Evolutionary conservation across 2,888 invertebrate species (phyloP).

Genomic region (Drosophila robusta): DNA sequence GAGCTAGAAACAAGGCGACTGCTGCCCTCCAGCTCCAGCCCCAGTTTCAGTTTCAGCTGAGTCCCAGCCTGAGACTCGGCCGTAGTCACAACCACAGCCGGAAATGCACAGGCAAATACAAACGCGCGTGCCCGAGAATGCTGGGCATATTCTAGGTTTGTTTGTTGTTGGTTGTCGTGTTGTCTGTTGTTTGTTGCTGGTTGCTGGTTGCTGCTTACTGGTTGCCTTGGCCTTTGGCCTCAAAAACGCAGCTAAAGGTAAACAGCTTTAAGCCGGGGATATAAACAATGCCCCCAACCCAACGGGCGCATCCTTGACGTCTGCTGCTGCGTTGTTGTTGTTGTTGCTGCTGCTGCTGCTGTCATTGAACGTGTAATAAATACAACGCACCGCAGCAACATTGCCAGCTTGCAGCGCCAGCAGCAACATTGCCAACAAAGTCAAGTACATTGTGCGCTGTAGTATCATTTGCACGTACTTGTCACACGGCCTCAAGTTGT

Average conservation of each 20-base stretch:
- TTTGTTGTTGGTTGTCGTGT: not conserved
- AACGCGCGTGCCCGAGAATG: constrained; percentile 65
- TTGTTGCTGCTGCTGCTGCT: constrained; percentile 47
- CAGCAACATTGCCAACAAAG: constrained; percentile 46
- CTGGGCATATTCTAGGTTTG: constrained; percentile 32
- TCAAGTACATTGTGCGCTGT: constrained; percentile 75
- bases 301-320: constrained; percentile 12
- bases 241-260: constrained; percentile 53
- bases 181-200: constrained; percentile 1
- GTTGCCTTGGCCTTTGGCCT: constrained; percentile 64
- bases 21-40: constrained; percentile 7
- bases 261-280: constrained; percentile 35
- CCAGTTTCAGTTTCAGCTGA: constrained; percentile 9
- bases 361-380: constrained; percentile 79
- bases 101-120: constrained; percentile 48
- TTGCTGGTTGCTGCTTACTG: constrained; percentile 1
- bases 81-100: constrained; percentile 41
- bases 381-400: constrained; percentile 53
- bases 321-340: constrained; percentile 35
- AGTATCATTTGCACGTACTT: constrained; percentile 83
- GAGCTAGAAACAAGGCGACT: constrained; percentile 16
- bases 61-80: constrained; percentile 3
- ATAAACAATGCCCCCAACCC: constrained; percentile 3
- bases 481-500: constrained; percentile 63
- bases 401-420: constrained; percentile 22